A percentile compares a stretch with the other conserved stretches of the same genome.
These are phyloP conservation scores for Anagyrus pseudococci DNA, from an alignment of 2,888 invertebrate species.

Conservation along the genomic window DNA sequence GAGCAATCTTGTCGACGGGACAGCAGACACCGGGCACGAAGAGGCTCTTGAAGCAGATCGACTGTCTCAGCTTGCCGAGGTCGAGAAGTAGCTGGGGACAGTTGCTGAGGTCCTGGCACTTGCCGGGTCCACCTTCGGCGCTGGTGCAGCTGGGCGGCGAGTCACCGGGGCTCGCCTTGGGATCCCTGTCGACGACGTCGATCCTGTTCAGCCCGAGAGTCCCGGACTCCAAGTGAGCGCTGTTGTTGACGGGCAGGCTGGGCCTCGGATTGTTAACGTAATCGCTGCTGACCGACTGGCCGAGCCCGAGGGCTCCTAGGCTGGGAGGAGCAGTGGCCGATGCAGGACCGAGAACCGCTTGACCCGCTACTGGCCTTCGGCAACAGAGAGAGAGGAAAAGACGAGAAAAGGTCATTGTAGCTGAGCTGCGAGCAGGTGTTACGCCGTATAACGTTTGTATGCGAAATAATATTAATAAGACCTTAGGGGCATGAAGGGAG, in stretches of 20 bases:
- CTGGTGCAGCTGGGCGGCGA: constrained; percentile 72
- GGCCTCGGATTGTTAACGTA: constrained; percentile 57
- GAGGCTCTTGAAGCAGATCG: constrained; percentile 88
- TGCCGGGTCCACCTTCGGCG: constrained; percentile 79
- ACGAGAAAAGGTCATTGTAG: constrained; percentile 27
- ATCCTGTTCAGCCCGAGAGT: constrained; percentile 1
- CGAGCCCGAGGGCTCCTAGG: not conserved
- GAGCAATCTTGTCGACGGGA: constrained; percentile 63
- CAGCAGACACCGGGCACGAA: constrained; percentile 94
- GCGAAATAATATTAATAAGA: not conserved
- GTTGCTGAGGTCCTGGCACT: constrained; percentile 87
- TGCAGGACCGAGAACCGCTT: too few relatives aligned
- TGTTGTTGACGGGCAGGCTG: constrained; percentile 57
- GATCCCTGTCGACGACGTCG: constrained; percentile 26
- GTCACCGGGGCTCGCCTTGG: constrained; percentile 15
- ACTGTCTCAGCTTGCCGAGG: constrained; percentile 81
- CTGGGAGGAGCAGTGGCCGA: not conserved
- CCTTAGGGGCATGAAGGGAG: constrained; percentile 57
- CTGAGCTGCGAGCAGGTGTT: constrained; percentile 28
- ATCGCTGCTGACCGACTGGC: too few relatives aligned
- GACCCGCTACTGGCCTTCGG: not conserved
- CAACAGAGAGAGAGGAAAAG: not conserved
- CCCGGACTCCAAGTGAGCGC: not conserved
- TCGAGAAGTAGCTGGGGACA: constrained; percentile 86
- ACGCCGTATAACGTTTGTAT: not conserved